Percentiles rank a stretch among this genome's conserved stretches.
Evolutionary conservation across 2,888 invertebrate genomes (phyloP).

Genomic region (Cephus pulcher): DNA sequence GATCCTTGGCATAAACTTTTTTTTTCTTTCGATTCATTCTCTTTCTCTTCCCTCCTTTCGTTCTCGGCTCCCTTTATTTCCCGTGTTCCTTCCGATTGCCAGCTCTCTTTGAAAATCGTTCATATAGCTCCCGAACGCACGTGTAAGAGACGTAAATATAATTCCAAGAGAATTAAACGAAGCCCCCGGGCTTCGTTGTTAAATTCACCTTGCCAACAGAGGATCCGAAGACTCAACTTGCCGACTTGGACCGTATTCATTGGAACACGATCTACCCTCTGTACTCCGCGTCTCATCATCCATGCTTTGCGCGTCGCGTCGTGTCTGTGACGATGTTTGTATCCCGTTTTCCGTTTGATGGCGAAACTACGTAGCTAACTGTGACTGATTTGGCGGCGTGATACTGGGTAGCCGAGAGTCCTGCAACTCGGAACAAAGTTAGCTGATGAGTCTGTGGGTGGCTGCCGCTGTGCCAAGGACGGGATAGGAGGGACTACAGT

Average conservation of each 20-base stretch:
- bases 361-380: conserved; percentile 60
- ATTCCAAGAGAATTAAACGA: not conserved
- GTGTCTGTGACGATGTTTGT: conserved; percentile 51
- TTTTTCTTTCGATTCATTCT: not conserved
- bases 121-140: not conserved
- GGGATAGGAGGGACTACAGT: conserved; percentile 15
- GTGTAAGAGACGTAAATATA: not conserved
- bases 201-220: not conserved
- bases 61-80: not conserved
- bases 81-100: not conserved
- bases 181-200: not conserved
- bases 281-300: not conserved
- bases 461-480: conserved; percentile 32
- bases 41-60: not conserved
- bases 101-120: not conserved
- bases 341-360: conserved; percentile 60
- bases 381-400: conserved; percentile 58
- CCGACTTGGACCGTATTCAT: not conserved
- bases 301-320: not conserved
- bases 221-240: not conserved
- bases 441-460: conserved; percentile 63
- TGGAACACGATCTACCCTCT: not conserved
- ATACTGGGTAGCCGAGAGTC: conserved; percentile 50
- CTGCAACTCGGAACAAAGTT: conserved; percentile 63
- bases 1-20: not conserved